These are phyloP conservation scores for Sorex maritimensis DNA, from an alignment of 2,797 vertebrate species.

Conservation along the genomic window DNA sequence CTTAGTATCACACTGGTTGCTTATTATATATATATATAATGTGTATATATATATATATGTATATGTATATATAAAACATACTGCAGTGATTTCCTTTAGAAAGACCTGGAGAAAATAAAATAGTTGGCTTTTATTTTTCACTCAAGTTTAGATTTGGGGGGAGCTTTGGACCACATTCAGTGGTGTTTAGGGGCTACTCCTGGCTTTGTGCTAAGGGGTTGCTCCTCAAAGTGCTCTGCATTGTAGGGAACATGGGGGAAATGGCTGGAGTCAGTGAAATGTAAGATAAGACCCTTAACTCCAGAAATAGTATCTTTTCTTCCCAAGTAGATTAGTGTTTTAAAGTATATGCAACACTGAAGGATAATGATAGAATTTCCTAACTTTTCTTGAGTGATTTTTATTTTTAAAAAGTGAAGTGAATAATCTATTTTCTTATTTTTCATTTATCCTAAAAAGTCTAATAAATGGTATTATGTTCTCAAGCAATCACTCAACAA, in stretches of 20 bases:
- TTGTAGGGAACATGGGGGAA: too few species aligned
- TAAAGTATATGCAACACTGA: constrained; percentile 24
- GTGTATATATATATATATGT: too few species aligned
- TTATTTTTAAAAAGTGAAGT: not conserved
- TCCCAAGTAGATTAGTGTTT: too few species aligned
- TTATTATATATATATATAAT: not conserved
- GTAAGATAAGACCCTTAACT: too few species aligned
- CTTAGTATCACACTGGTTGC: not conserved
- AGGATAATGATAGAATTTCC: constrained; percentile 13
- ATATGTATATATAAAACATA: not conserved
- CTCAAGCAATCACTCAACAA: not conserved
- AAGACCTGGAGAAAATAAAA: constrained; percentile 27
- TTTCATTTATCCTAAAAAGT: constrained; percentile 27
- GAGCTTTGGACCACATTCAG: not conserved
- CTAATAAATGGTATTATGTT: not conserved
- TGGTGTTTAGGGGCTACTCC: too few species aligned
- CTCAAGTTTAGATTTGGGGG: not conserved
- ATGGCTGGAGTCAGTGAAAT: too few species aligned
- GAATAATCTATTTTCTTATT: constrained; percentile 36
- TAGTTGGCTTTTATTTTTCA: not conserved
- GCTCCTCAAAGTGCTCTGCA: too few species aligned
- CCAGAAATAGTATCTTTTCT: too few species aligned
- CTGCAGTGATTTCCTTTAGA: not conserved
- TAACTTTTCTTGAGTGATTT: constrained; percentile 4
- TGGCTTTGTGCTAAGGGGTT: too few species aligned